Evolutionary conservation across 2,113 vertebrate species (phyloP).

Genomic region (Sprattus sprattus): DNA sequence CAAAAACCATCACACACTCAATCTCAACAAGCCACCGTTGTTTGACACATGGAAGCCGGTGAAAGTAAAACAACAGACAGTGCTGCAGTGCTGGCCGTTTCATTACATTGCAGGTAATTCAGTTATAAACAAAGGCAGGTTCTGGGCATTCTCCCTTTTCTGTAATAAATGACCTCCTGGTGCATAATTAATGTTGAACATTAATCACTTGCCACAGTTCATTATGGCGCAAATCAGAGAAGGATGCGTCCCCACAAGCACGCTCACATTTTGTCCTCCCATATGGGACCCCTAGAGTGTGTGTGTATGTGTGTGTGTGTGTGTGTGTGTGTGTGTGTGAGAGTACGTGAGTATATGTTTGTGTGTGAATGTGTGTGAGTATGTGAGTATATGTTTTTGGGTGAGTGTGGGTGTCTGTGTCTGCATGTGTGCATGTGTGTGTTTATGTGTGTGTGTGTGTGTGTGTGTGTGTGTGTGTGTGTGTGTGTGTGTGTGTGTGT

Average conservation of each 20-base stretch:
- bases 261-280: background rate
- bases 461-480: background rate
- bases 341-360: background rate
- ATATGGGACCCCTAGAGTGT: background rate
- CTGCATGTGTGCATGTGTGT: background rate
- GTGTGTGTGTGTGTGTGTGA: background rate
- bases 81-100: conserved; percentile 57
- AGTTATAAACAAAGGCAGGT: conserved; percentile 63
- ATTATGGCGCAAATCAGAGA: conserved; percentile 55
- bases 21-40: conserved; percentile 52
- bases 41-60: conserved; percentile 25
- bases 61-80: conserved; percentile 50
- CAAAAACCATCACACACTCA: conserved; percentile 48
- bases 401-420: background rate
- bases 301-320: background rate
- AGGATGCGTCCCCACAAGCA: conserved; percentile 50
- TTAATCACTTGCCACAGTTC: conserved; percentile 67
- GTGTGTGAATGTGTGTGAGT: too few species aligned
- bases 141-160: conserved; percentile 46
- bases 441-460: background rate
- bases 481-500: background rate
- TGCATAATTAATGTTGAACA: conserved; percentile 62
- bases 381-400: background rate
- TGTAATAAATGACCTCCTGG: conserved; percentile 62
- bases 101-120: conserved; percentile 66